Conservation (phyloP, 2,113 vertebrate species). For the Boulengerochromis microlepis region DNA sequence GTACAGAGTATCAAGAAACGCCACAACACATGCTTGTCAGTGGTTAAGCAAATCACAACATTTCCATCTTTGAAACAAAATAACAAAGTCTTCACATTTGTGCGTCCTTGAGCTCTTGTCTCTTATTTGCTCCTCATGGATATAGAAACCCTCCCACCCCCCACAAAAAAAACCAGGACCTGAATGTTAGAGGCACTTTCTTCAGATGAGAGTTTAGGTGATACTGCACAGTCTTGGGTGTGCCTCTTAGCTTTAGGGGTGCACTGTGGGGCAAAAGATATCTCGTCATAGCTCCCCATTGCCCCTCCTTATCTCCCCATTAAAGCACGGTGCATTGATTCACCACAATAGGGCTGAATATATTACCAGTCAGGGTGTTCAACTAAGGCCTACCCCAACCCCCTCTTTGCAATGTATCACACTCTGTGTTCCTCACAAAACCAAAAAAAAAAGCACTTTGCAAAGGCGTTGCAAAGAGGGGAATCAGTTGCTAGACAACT, state of each 20-base stretch:
- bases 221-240: neutral
- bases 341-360: slow-evolving; percentile 72
- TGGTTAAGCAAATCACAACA: neutral
- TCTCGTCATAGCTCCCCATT: neutral
- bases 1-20: neutral
- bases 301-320: slow-evolving; percentile 48
- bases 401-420: slow-evolving; percentile 23
- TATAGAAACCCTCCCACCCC: neutral
- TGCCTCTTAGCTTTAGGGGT: neutral
- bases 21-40: neutral
- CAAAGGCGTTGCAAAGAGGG: neutral
- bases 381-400: slow-evolving; percentile 18
- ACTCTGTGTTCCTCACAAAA: slow-evolving; percentile 41
- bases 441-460: neutral
- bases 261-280: slow-evolving; percentile 16
- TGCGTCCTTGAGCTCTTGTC: slow-evolving; percentile 13
- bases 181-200: neutral
- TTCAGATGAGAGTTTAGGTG: neutral
- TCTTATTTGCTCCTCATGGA: neutral
- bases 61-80: neutral
- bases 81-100: neutral
- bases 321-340: slow-evolving; percentile 70
- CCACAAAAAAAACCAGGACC: neutral
- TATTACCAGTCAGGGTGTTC: slow-evolving; percentile 58
- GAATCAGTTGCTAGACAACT: slow-evolving; percentile 41